Percentiles rank a stretch among this genome's conserved stretches.
Evolutionary conservation across 2,888 invertebrate genomes (phyloP).

Genomic region (Argyra leucocephala): DNA sequence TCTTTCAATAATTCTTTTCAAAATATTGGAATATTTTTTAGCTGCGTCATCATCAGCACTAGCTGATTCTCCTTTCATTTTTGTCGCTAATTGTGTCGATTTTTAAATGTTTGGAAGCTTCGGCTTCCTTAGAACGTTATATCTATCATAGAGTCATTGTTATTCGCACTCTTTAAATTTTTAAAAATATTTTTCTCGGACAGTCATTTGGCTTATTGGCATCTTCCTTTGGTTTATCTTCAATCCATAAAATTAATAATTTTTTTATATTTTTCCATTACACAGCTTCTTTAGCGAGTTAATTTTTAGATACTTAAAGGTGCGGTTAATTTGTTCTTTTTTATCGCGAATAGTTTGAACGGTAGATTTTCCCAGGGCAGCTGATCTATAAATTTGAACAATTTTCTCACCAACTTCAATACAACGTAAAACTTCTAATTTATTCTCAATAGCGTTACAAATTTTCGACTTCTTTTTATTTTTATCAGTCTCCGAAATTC

Average conservation of each 20-base stretch:
- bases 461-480: conserved; percentile 20
- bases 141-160: conserved; percentile 21
- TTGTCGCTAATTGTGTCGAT: conserved; percentile 24
- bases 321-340: conserved; percentile 24
- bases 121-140: conserved; percentile 20
- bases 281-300: conserved; percentile 24
- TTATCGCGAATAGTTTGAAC: conserved; percentile 26
- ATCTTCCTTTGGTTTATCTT: conserved; percentile 24
- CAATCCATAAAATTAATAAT: conserved; percentile 24
- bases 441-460: conserved; percentile 15
- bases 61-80: conserved; percentile 21
- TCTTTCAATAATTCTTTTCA: conserved; percentile 23
- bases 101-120: conserved; percentile 23
- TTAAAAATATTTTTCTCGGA: conserved; percentile 27
- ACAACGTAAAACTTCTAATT: conserved; percentile 24
- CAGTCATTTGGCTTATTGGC: conserved; percentile 26
- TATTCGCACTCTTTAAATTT: conserved; percentile 23
- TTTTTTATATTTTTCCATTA: conserved; percentile 26
- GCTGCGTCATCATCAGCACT: conserved; percentile 23
- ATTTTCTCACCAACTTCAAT: conserved; percentile 24
- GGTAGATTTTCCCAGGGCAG: conserved; percentile 23
- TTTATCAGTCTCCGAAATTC: conserved; percentile 18
- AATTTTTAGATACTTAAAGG: conserved; percentile 26
- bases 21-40: conserved; percentile 17
- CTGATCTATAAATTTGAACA: conserved; percentile 23